A percentile compares a stretch with the other conserved stretches of the same genome.
phyloP scores from a whole-genome alignment of 2,797 vertebrate genomes.

The Lagorchestes hirsutus region DNA sequence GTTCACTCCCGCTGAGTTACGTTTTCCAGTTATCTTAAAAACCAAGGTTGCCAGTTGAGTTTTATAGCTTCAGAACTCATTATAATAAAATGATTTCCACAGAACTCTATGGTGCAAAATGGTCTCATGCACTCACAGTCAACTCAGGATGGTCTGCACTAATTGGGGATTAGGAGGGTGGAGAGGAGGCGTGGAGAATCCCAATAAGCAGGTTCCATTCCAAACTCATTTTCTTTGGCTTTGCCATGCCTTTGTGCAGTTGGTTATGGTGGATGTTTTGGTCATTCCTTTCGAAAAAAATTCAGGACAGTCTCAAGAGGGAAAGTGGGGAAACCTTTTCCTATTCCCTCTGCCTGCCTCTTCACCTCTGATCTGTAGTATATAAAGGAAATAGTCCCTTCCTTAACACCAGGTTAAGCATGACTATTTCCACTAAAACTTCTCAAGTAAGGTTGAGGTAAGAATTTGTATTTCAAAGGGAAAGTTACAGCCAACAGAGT shows the following conservation, averaged over 20 bases:
- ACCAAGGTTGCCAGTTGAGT: conserved; percentile 78
- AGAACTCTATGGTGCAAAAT: conserved; percentile 74
- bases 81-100: conserved; percentile 67
- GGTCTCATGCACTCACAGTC: conserved; percentile 36
- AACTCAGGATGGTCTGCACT: conserved; percentile 43
- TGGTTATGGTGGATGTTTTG: not conserved
- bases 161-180: conserved; percentile 39
- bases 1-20: conserved; percentile 78
- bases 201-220: conserved; percentile 20
- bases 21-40: conserved; percentile 75
- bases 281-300: not conserved
- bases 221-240: not conserved
- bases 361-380: not conserved
- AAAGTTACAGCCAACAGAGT: not conserved
- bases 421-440: not conserved
- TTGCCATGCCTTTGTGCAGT: not conserved
- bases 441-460: not conserved
- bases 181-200: conserved; percentile 40
- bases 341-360: not conserved
- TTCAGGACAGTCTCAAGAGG: not conserved
- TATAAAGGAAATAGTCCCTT: not conserved
- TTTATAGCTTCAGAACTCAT: conserved; percentile 72
- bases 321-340: not conserved
- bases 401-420: not conserved
- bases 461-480: not conserved